Percentiles rank a stretch among this genome's conserved stretches.
phyloP scores from a whole-genome alignment of 2,888 invertebrate species.

The Schrankia costaestrigalis region DNA sequence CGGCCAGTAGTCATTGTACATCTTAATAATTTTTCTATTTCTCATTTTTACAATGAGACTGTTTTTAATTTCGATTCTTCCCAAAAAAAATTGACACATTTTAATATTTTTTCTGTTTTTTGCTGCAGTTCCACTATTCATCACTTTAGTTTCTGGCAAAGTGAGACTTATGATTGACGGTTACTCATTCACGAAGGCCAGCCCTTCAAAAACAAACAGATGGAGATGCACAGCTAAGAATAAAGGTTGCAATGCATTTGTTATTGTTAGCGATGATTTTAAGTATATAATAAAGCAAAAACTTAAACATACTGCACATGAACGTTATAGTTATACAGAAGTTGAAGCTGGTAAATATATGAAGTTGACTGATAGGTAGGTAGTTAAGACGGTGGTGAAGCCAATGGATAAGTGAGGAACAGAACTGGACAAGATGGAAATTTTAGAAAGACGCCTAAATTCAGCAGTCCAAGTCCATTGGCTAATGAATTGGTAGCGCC shows the following conservation, averaged over 20 bases:
- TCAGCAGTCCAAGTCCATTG: too few species aligned
- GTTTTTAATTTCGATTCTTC: too few species aligned
- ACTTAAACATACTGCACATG: constrained; percentile 1
- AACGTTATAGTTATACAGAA: constrained; percentile 1
- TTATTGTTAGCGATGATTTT: not conserved
- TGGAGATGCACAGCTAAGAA: constrained; percentile 7
- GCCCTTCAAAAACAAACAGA: not conserved
- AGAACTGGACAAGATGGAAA: too few species aligned
- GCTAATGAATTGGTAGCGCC: too few species aligned
- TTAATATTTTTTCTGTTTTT: not conserved
- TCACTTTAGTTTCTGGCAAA: constrained; percentile 15
- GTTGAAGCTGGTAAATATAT: not conserved
- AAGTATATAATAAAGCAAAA: constrained; percentile 2
- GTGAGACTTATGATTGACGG: constrained; percentile 5
- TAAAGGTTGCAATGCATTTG: constrained; percentile 5
- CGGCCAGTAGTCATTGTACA: not conserved
- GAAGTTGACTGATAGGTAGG: not conserved
- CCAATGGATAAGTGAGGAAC: too few species aligned
- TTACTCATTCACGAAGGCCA: not conserved
- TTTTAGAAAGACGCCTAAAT: too few species aligned
- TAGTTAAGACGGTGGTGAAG: too few species aligned
- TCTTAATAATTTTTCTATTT: not conserved
- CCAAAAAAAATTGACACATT: too few species aligned
- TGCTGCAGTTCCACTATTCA: constrained; percentile 13
- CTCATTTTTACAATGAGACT: not conserved